A percentile compares a stretch with the other conserved stretches of the same genome.
Evolutionary conservation across 2,888 invertebrate genomes (phyloP).

Genomic region (Danaus chrysippus): DNA sequence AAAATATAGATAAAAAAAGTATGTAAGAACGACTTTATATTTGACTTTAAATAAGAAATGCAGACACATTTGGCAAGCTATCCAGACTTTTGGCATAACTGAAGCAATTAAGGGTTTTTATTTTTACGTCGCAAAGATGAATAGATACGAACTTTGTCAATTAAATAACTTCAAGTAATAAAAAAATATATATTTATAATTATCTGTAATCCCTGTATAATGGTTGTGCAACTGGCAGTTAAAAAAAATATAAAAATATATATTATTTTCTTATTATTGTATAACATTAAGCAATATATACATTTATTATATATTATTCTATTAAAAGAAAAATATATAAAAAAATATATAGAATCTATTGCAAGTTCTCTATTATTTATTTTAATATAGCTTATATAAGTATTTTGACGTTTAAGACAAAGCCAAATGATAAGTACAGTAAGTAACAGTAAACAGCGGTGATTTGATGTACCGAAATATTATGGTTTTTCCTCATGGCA

Average conservation of each 20-base stretch:
- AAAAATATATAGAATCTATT: too few relatives aligned
- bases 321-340: too few relatives aligned
- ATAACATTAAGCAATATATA: too few relatives aligned
- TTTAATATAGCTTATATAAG: too few relatives aligned
- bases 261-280: too few relatives aligned
- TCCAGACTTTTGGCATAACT: constrained; percentile 22
- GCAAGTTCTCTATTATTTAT: too few relatives aligned
- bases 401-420: neutral
- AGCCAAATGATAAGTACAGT: constrained; percentile 14
- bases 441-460: constrained; percentile 28
- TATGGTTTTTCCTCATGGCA: constrained; percentile 29
- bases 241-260: too few relatives aligned
- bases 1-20: constrained; percentile 14
- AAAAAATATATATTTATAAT: too few relatives aligned
- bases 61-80: constrained; percentile 24
- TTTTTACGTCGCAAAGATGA: neutral
- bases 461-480: constrained; percentile 23
- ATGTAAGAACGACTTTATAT: constrained; percentile 14
- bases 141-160: neutral
- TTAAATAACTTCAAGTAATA: neutral
- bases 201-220: too few relatives aligned
- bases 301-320: too few relatives aligned
- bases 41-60: constrained; percentile 18
- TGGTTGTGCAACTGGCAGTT: too few relatives aligned
- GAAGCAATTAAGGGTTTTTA: constrained; percentile 13